phyloP scores from a whole-genome alignment of 2,797 vertebrate species.

The Pseudomugil tenellus region DNA sequence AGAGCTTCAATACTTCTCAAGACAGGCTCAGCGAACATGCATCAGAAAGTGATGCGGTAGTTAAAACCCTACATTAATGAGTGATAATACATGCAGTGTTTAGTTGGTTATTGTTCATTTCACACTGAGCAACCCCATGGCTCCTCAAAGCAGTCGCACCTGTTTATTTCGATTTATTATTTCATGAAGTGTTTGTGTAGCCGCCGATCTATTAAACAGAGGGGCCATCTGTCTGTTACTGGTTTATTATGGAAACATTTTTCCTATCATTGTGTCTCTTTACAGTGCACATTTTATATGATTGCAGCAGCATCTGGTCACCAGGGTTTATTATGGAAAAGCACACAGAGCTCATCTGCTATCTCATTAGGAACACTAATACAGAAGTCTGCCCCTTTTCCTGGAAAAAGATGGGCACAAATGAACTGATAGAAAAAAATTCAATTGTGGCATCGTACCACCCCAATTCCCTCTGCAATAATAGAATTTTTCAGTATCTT shows the following conservation, averaged over 20 bases:
- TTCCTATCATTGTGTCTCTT: slow-evolving; percentile 13
- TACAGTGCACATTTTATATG: slow-evolving; percentile 25
- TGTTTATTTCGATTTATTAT: slow-evolving; percentile 35
- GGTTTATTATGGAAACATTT: slow-evolving; percentile 33
- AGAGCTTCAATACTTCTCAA: neutral
- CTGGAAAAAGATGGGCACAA: slow-evolving; percentile 36
- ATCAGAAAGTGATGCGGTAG: neutral
- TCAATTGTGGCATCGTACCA: slow-evolving; percentile 33
- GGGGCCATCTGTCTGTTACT: slow-evolving; percentile 32
- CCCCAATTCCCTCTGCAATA: slow-evolving; percentile 31
- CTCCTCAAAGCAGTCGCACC: slow-evolving; percentile 2
- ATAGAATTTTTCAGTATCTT: slow-evolving; percentile 20
- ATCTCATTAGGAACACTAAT: slow-evolving; percentile 40
- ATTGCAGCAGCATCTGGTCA: slow-evolving; percentile 45
- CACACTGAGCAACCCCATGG: slow-evolving; percentile 5
- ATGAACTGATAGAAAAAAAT: slow-evolving; percentile 50
- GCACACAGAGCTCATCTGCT: slow-evolving; percentile 26
- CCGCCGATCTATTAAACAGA: slow-evolving; percentile 25
- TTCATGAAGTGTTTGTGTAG: slow-evolving; percentile 29
- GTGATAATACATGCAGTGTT: slow-evolving; percentile 8
- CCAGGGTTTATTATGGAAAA: slow-evolving; percentile 22
- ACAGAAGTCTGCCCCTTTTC: slow-evolving; percentile 43
- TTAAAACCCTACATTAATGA: slow-evolving; percentile 10
- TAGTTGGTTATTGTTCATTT: slow-evolving; percentile 31
- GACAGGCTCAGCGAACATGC: neutral